Evolutionary conservation across 2,113 vertebrate species (phyloP), one percentile per base, ranked within the genome.

Genomic region (Gnathonemus longibarbis): DNA sequence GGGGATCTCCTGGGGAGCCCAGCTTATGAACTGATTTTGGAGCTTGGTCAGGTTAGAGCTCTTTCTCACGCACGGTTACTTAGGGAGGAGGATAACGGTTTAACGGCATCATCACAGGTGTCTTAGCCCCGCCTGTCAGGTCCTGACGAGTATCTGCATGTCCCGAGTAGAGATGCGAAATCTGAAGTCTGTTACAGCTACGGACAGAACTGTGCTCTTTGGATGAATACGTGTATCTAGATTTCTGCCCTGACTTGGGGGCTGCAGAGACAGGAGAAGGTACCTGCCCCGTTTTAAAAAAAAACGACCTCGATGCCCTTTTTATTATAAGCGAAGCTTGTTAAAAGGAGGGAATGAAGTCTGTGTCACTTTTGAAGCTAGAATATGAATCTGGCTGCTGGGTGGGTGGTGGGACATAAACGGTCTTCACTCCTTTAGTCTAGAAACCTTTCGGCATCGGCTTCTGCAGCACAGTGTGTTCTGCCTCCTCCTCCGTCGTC

Each of bases 11-110:
- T 52, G 39, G 46, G 62, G 70, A 89, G 62, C 88, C 46, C 9
- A 50, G 83, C 88, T 49, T 56, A 88, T 90, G 52, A 56, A 89
- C 21, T 74, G 27, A 77, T 88, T 90, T 52, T 35, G 88, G 70
- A 74, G 19, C 88, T 42, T 84, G 84, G 45, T 90, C 52, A 42
- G 80, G 46, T 90, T 91, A 48, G 88, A 87, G n/a, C 45, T 19
- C 21, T 48, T 87, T 89, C 87, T 90, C 66, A 53, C 0, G 1
- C 10, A 27, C 13, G 24, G 56, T 89, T 15, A 13, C 27, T 19
- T 80, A 19, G n/a, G 15, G 49, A 10, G 49, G 85, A 35, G 39
- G 9, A 49, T 85, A 5, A 48, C 45, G 84, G 84, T 84, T 48
- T n/a, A 48, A 84, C 27, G 13, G 62, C 3, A 27, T 70, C n/a